Percentiles rank a stretch among this genome's conserved stretches.
Evolutionary conservation across 1,140 invertebrate species (phyloP).

Genomic region (Drosophila albomicans): DNA sequence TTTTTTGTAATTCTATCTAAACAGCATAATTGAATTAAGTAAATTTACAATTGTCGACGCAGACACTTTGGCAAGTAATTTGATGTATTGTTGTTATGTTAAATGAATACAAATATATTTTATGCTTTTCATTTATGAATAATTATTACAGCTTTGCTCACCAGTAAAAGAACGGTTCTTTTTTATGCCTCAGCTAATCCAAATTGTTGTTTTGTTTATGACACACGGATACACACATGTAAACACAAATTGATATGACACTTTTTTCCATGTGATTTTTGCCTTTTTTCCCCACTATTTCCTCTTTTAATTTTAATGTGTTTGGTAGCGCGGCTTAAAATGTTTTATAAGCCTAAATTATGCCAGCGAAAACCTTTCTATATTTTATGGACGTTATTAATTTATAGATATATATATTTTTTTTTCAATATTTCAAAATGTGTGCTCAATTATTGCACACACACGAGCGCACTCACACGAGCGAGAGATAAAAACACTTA

Average conservation of each 20-base stretch:
- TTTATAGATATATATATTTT: slow-evolving; percentile 51
- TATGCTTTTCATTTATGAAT: slow-evolving; percentile 8
- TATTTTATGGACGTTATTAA: slow-evolving; percentile 52
- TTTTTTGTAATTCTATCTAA: not conserved
- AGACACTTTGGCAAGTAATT: slow-evolving; percentile 13
- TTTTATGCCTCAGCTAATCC: slow-evolving; percentile 60
- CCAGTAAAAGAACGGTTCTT: slow-evolving; percentile 5
- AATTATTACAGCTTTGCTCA: slow-evolving; percentile 14
- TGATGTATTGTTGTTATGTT: slow-evolving; percentile 33
- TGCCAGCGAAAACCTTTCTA: slow-evolving; percentile 42
- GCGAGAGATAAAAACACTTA: slow-evolving; percentile 40
- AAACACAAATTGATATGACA: slow-evolving; percentile 44
- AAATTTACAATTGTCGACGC: slow-evolving; percentile 23
- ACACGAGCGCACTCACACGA: slow-evolving; percentile 7
- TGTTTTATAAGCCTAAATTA: slow-evolving; percentile 64
- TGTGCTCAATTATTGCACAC: slow-evolving; percentile 58
- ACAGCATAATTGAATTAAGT: slow-evolving; percentile 29
- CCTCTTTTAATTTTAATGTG: not conserved
- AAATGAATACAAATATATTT: slow-evolving; percentile 17
- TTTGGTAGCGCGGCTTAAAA: slow-evolving; percentile 30
- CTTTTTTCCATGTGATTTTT: slow-evolving; percentile 23
- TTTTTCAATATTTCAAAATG: slow-evolving; percentile 29
- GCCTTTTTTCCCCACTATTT: not conserved
- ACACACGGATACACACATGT: slow-evolving; percentile 30
- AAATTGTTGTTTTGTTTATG: slow-evolving; percentile 48